Evolutionary conservation across 2,797 vertebrate species (phyloP).

Genomic region (Spinus olivaceus): DNA sequence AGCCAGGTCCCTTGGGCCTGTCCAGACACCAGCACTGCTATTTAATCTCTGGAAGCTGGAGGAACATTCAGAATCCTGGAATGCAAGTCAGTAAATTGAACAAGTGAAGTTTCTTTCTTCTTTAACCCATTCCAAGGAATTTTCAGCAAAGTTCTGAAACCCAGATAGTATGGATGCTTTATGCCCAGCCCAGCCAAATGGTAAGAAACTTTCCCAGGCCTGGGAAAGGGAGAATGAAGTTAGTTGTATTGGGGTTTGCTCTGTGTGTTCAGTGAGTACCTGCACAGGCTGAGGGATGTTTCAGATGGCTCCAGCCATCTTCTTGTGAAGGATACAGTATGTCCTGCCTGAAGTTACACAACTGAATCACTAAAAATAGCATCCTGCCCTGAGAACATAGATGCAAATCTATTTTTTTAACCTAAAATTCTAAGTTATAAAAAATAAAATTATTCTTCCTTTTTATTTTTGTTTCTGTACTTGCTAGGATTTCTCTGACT

Average conservation of each 20-base stretch:
- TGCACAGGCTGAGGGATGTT: neutral
- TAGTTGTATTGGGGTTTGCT: neutral
- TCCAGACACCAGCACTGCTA: conserved; percentile 36
- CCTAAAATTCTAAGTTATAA: neutral
- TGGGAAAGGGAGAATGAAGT: neutral
- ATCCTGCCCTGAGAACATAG: neutral
- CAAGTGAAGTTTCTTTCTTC: neutral
- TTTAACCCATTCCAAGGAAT: neutral
- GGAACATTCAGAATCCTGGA: conserved; percentile 22
- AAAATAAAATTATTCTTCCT: neutral
- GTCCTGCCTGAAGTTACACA: neutral
- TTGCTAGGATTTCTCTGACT: neutral
- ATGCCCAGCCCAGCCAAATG: neutral
- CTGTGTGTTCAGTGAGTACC: rapidly evolving
- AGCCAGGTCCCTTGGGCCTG: conserved; percentile 5
- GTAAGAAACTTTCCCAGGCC: neutral
- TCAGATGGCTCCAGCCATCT: neutral
- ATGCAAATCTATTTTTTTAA: neutral
- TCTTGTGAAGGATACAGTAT: neutral
- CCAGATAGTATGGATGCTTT: neutral
- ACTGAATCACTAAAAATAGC: neutral
- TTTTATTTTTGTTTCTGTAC: neutral
- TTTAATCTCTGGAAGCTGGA: conserved; percentile 7
- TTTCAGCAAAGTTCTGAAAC: neutral
- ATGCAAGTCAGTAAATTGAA: conserved; percentile 32